These are phyloP conservation scores for Petromus typicus DNA, from an alignment of 2,113 vertebrate genomes.

Conservation along the genomic window DNA sequence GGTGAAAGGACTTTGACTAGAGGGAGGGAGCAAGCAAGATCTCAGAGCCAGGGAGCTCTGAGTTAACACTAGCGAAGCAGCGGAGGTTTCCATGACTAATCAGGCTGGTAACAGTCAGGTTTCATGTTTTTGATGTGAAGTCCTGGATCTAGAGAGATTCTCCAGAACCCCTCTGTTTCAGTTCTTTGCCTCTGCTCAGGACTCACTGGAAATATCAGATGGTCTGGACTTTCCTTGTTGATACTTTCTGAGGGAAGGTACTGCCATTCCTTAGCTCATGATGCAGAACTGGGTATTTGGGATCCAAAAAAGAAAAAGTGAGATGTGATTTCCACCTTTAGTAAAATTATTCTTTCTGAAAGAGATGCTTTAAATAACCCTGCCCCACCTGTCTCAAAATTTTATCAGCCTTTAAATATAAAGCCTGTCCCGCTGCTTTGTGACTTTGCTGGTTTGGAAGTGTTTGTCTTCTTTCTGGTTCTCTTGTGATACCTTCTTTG, in stretches of 20 bases:
- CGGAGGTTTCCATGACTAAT: not conserved
- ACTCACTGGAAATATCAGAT: not conserved
- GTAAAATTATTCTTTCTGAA: not conserved
- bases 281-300: not conserved
- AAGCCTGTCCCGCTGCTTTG: not conserved
- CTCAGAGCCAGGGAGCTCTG: not conserved
- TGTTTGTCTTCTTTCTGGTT: not conserved
- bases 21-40: not conserved
- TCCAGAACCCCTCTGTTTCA: not conserved
- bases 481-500: not conserved
- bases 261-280: not conserved
- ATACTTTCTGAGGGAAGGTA: not conserved
- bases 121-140: not conserved
- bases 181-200: not conserved
- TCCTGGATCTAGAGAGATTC: not conserved
- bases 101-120: not conserved
- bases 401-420: not conserved
- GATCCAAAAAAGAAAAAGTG: not conserved
- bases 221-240: not conserved
- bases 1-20: not conserved
- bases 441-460: not conserved
- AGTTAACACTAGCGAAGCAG: not conserved
- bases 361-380: not conserved
- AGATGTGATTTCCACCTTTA: not conserved
- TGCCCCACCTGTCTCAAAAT: not conserved